Percentiles rank a stretch among this genome's conserved stretches.
Evolutionary conservation across 2,888 invertebrate genomes (phyloP).

Genomic region (Torymus tubicola): DNA sequence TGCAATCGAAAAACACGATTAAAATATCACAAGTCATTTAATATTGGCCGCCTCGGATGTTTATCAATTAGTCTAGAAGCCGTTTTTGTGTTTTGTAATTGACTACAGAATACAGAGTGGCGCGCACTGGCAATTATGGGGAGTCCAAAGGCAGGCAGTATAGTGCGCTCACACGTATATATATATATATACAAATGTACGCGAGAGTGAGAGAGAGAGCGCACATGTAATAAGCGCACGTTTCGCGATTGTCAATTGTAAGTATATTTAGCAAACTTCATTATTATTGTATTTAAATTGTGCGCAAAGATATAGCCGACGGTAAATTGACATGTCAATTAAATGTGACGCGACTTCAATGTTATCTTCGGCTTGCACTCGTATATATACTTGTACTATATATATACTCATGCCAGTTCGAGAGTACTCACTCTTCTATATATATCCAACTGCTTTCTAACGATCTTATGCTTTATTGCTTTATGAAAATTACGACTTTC

Average conservation of each 20-base stretch:
- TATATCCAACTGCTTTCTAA: neutral
- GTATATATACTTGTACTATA: too few species aligned
- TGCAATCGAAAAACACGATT: conserved; percentile 20
- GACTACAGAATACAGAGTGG: neutral
- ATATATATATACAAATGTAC: too few species aligned
- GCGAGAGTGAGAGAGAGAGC: neutral
- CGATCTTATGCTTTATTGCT: neutral
- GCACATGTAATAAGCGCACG: conserved; percentile 28
- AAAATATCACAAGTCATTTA: conserved; percentile 28
- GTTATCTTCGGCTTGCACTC: conserved; percentile 26
- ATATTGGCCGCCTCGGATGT: conserved; percentile 3
- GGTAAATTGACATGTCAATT: conserved; percentile 47
- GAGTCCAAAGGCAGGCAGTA: neutral
- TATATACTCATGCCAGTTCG: too few species aligned
- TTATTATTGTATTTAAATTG: conserved; percentile 55
- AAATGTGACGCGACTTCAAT: conserved; percentile 46
- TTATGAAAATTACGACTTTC: too few species aligned
- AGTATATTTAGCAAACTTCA: conserved; percentile 43
- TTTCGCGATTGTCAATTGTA: conserved; percentile 41
- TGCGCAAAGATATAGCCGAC: conserved; percentile 21
- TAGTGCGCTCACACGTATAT: too few species aligned
- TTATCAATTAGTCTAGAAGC: conserved; percentile 28
- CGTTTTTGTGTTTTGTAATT: conserved; percentile 40
- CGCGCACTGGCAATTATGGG: conserved; percentile 7
- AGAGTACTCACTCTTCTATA: neutral